A percentile compares a stretch with the other conserved stretches of the same genome.
Conservation (phyloP, 2,113 vertebrate genomes). For the Scopus umbretta region DNA sequence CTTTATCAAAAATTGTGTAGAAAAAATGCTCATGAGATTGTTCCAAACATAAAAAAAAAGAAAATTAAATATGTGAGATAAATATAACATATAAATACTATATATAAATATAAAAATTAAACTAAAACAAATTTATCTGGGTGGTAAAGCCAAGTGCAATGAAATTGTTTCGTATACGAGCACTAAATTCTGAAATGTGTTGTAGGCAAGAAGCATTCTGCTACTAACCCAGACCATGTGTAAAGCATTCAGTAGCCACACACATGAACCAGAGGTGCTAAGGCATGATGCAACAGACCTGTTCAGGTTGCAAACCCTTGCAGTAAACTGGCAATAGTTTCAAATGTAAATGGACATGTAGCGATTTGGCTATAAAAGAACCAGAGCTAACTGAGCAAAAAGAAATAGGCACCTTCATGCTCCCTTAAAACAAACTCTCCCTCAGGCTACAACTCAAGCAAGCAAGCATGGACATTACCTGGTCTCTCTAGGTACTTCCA, state of each 20-base stretch:
- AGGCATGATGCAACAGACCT: neutral
- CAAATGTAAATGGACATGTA: neutral
- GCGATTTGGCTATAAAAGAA: neutral
- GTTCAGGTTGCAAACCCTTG: neutral
- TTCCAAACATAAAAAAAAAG: neutral
- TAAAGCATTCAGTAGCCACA: neutral
- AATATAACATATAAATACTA: neutral
- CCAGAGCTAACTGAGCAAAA: neutral
- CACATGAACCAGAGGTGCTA: neutral
- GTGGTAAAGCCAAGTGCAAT: neutral
- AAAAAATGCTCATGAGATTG: neutral
- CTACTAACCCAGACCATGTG: neutral
- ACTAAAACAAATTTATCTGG: neutral
- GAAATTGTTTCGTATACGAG: neutral
- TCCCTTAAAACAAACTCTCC: neutral
- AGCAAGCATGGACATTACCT: neutral
- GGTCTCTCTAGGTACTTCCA: neutral
- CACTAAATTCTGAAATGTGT: neutral
- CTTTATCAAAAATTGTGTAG: neutral
- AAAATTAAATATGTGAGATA: neutral
- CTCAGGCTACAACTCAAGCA: neutral
- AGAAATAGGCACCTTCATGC: neutral
- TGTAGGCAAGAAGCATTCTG: neutral
- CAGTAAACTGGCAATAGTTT: neutral
- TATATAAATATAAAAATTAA: neutral